A percentile compares a stretch with the other conserved stretches of the same genome.
phyloP scores from a whole-genome alignment of 2,797 vertebrate species.

The Oryzias dopingdopingensis region DNA sequence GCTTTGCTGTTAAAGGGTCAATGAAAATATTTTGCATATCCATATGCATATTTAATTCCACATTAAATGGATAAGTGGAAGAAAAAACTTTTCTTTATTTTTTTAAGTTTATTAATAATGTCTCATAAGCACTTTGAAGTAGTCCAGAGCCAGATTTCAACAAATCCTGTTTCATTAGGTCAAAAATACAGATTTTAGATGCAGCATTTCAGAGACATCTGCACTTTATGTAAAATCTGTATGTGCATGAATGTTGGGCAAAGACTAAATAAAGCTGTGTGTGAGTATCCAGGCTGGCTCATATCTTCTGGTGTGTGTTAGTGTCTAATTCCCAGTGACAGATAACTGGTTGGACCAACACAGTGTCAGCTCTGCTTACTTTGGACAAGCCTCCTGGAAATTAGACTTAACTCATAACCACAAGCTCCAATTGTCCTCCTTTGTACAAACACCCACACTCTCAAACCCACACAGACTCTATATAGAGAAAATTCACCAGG shows the following conservation, averaged over 20 bases:
- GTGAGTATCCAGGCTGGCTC: constrained; percentile 11
- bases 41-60: too few relatives aligned
- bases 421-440: constrained; percentile 66
- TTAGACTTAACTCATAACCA: constrained; percentile 78
- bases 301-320: constrained; percentile 60
- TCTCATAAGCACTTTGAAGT: too few relatives aligned
- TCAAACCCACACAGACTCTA: constrained; percentile 4
- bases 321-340: constrained; percentile 69
- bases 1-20: too few relatives aligned
- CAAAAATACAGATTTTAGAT: too few relatives aligned
- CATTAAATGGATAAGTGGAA: too few relatives aligned
- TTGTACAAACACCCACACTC: constrained; percentile 12
- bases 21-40: too few relatives aligned
- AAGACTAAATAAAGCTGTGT: neutral
- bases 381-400: constrained; percentile 73
- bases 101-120: too few relatives aligned
- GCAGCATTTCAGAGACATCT: neutral
- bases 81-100: too few relatives aligned
- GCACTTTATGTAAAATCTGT: neutral
- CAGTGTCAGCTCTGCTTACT: constrained; percentile 76
- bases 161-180: too few relatives aligned
- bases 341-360: constrained; percentile 61
- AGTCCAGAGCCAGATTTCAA: too few relatives aligned
- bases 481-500: constrained; percentile 6
- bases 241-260: constrained; percentile 3